Percentiles rank a stretch among this genome's conserved stretches.
Conservation (phyloP, 2,797 vertebrate species). For the Leontocebus nigricollis region DNA sequence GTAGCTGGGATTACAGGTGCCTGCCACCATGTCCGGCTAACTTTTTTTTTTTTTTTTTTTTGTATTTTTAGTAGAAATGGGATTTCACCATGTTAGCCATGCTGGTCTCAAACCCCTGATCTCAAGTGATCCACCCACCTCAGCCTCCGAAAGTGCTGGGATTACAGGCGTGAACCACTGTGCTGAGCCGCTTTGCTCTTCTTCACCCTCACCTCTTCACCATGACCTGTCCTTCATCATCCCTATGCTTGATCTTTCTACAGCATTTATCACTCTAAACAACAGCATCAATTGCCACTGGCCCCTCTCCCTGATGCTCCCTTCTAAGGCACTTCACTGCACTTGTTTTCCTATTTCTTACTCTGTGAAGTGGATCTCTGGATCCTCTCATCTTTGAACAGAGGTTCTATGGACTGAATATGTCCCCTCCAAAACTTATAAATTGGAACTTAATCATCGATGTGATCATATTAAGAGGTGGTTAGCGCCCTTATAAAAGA, state of each 20-base stretch:
- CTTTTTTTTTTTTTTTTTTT: no score
- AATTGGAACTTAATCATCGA: neutral
- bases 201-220: neutral
- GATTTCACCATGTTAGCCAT: no score
- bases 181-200: neutral
- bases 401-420: neutral
- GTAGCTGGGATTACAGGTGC: no score
- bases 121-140: no score
- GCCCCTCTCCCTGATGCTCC: neutral
- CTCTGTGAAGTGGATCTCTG: neutral
- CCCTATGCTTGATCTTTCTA: neutral
- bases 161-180: no score
- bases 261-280: neutral
- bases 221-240: neutral
- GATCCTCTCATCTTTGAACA: neutral
- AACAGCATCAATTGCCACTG: neutral
- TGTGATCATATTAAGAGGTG: neutral
- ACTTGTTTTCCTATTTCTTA: neutral
- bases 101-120: no score
- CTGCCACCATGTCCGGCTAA: no score
- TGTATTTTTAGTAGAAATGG: no score
- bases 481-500: neutral
- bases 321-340: neutral
- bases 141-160: no score
- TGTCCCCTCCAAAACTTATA: neutral